Conservation (phyloP, 2,888 invertebrate genomes). For the Chelonus formosanus region DNA sequence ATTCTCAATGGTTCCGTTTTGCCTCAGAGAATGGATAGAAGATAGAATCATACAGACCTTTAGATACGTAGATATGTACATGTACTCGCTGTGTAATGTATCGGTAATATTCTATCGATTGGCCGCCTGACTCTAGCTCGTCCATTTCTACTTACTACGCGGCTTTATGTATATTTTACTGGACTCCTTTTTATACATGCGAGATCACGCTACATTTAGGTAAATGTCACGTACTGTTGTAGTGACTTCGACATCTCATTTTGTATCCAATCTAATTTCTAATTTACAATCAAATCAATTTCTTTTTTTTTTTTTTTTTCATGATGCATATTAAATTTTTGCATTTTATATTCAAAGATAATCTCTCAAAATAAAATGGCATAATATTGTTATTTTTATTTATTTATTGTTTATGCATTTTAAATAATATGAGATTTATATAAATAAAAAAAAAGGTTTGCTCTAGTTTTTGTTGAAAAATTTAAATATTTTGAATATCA, state of each 20-base stretch:
- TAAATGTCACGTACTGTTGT: slow-evolving; percentile 9
- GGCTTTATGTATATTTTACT: slow-evolving; percentile 32
- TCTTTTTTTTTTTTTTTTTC: too few relatives aligned
- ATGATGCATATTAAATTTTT: too few relatives aligned
- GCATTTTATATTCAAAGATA: too few relatives aligned
- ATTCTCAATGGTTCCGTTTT: slow-evolving; percentile 12
- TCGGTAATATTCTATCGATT: slow-evolving; percentile 40
- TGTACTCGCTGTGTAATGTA: slow-evolving; percentile 35
- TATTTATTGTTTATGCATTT: too few relatives aligned
- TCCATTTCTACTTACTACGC: slow-evolving; percentile 5
- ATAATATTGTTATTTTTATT: too few relatives aligned
- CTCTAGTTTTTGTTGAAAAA: too few relatives aligned
- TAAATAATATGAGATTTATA: too few relatives aligned
- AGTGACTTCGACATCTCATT: slow-evolving; percentile 28
- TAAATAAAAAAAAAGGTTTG: too few relatives aligned
- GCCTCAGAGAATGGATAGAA: slow-evolving; percentile 28
- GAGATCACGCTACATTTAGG: slow-evolving; percentile 25
- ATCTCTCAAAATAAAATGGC: too few relatives aligned
- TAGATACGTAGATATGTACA: slow-evolving; percentile 11
- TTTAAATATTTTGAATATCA: too few relatives aligned
- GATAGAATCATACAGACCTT: slow-evolving; percentile 24
- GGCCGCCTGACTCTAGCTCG: slow-evolving; percentile 14
- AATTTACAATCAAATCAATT: too few relatives aligned
- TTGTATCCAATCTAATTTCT: background rate
- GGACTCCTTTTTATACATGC: slow-evolving; percentile 14